Base-by-base conservation (phyloP, 2,113 vertebrate species). In the Clarias macrocephalus region DNA sequence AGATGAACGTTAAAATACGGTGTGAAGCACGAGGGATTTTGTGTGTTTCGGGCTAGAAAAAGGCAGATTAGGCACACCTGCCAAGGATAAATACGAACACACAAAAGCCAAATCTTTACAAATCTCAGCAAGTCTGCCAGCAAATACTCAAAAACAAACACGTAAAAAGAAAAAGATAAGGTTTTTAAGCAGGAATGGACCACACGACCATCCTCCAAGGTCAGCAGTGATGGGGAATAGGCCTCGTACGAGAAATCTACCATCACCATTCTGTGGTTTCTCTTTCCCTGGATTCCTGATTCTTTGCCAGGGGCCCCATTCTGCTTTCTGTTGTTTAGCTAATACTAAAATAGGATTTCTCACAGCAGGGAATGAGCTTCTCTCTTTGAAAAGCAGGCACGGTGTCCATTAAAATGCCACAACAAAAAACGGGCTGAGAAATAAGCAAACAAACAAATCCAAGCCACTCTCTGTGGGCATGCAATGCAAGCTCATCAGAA, bases 291-390 rank as follows among this genome's bases (percentile, higher is more conserved):
- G 66, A 72, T n/a, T 25, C 81, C 82, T 85, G 60, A 85, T 85
- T n/a, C 54, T 84, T 87, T 87, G 76, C 86, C 54, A 86, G 56
- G 57, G 57, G n/a, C 33, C 80, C 42, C 63, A 82, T 89, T 87
- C 18, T n/a, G 63, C 89, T 79, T 89, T 91, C 88, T 93, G 92
- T 91, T 91, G 82, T 42, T 65, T 62, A 89, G 91, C 91, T 92
- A 93, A 89, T 82, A 86, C 85, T 91, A 91, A 92, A 93, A 91
- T 89, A 90, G 82, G 83, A 87, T 92, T 89, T 82, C 63, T 82
- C 90, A 90, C 90, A 91, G 89, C 88, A 87, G 89, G 88, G 85
- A 88, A 84, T 75, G 76, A 37, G 79, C 85, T 54, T 65, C 52
- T 91, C 62, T 73, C 70, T 87, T 88, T 91, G 59, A 83, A 86